A percentile compares a stretch with the other conserved stretches of the same genome.
These are phyloP conservation scores for Serripes groenlandicus DNA, from an alignment of 2,888 invertebrate genomes.

Conservation along the genomic window DNA sequence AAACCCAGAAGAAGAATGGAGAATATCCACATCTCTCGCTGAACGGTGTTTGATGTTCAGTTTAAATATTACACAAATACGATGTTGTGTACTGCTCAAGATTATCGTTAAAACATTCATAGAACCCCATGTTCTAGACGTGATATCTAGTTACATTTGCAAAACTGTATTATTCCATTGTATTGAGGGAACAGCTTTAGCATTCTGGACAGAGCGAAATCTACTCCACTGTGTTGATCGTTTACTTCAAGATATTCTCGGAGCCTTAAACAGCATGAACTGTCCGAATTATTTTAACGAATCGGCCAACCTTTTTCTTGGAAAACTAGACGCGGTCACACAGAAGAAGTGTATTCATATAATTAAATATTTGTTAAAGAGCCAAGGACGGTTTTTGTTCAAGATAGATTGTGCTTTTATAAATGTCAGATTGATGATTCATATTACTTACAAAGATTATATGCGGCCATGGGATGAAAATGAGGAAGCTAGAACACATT, in stretches of 20 bases:
- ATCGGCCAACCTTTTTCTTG: neutral
- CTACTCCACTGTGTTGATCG: neutral
- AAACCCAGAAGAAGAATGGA: conserved; percentile 5
- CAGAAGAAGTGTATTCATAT: neutral
- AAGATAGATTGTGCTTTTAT: neutral
- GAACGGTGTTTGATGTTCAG: conserved; percentile 27
- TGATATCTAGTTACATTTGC: conserved; percentile 14
- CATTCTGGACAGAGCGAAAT: neutral
- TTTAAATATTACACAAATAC: conserved; percentile 25
- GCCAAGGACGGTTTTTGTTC: neutral
- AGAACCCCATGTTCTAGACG: neutral
- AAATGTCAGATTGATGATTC: neutral
- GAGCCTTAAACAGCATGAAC: neutral
- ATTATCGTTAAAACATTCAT: too few species aligned
- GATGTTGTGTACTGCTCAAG: too few species aligned
- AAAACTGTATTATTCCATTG: conserved; percentile 21
- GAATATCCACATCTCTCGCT: conserved; percentile 25
- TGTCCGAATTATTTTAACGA: conserved; percentile 1
- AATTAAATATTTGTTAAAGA: neutral
- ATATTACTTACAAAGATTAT: neutral
- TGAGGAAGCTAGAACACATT: neutral
- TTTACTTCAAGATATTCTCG: neutral
- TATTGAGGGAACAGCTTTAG: neutral
- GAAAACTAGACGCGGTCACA: neutral
- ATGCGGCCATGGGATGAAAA: neutral